These are phyloP conservation scores for Delichon dasypus DNA, from an alignment of 2,797 vertebrate genomes.

Conservation along the genomic window DNA sequence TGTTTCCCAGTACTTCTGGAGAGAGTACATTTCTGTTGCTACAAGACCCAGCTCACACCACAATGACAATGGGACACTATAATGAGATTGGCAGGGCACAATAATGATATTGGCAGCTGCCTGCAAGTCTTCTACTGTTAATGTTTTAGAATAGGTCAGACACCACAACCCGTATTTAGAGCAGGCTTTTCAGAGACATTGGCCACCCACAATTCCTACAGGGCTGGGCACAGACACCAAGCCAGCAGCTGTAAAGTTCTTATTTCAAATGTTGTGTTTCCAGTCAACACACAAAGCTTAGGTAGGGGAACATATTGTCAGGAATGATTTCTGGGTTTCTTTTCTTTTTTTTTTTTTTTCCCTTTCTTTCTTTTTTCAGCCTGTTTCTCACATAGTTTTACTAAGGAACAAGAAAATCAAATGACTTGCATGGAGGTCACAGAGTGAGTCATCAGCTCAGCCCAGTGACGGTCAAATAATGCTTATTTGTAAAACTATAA, in stretches of 20 bases:
- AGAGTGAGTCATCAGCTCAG: constrained; percentile 71
- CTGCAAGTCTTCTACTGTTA: constrained; percentile 5
- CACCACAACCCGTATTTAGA: constrained; percentile 52
- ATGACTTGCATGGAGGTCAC: constrained; percentile 56
- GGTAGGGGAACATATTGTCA: constrained; percentile 6
- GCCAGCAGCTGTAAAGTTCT: constrained; percentile 36
- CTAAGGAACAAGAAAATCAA: constrained; percentile 52
- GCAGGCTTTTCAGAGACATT: constrained; percentile 40
- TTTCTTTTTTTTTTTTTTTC: neutral
- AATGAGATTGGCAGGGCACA: neutral
- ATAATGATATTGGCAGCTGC: neutral
- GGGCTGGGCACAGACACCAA: constrained; percentile 13
- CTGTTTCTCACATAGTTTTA: neutral
- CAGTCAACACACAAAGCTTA: constrained; percentile 44
- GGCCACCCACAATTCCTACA: constrained; percentile 52
- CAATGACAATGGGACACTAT: neutral
- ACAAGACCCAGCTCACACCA: neutral
- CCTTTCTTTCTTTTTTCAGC: neutral
- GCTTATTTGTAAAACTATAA: constrained; percentile 75
- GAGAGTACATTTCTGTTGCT: neutral
- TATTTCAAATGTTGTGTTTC: constrained; percentile 21
- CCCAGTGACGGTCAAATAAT: constrained; percentile 53
- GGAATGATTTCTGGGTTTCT: constrained; percentile 25
- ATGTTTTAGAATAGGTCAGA: constrained; percentile 28
- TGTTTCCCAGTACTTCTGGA: neutral